Evolutionary conservation across 23 tunicate genomes (phyloP).

Genomic region (Phallusia fumigata): DNA sequence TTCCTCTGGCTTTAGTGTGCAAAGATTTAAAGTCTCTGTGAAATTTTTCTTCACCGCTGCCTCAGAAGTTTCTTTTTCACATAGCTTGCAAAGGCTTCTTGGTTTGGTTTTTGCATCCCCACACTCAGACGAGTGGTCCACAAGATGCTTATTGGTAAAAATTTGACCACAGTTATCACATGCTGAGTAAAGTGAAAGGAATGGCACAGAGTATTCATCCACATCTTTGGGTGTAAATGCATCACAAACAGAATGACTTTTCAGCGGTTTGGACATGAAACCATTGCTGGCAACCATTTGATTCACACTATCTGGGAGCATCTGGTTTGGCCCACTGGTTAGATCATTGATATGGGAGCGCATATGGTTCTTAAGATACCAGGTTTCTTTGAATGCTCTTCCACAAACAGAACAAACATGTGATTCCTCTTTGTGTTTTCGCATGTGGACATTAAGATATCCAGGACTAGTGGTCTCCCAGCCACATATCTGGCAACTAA

Average conservation of each 20-base stretch:
- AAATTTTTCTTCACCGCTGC: neutral
- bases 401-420: conserved; percentile 59
- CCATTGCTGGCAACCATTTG: neutral
- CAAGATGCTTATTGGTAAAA: conserved; percentile 7
- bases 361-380: conserved; percentile 74
- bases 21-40: conserved; percentile 3
- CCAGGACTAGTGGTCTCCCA: conserved; percentile 73
- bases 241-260: neutral
- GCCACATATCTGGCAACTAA: conserved; percentile 47
- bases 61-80: neutral
- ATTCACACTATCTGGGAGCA: neutral
- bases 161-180: conserved; percentile 27
- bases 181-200: neutral
- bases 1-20: neutral
- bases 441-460: conserved; percentile 62
- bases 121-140: conserved; percentile 17
- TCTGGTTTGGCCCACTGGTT: neutral
- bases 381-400: conserved; percentile 59
- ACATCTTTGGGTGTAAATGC: neutral
- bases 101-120: neutral
- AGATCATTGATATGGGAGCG: conserved; percentile 48
- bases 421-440: conserved; percentile 65
- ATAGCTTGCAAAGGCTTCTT: conserved; percentile 11
- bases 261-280: neutral
- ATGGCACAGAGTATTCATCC: neutral